Evolutionary conservation across 2,888 invertebrate genomes (phyloP).

Genomic region (Metopia argyrocephala): DNA sequence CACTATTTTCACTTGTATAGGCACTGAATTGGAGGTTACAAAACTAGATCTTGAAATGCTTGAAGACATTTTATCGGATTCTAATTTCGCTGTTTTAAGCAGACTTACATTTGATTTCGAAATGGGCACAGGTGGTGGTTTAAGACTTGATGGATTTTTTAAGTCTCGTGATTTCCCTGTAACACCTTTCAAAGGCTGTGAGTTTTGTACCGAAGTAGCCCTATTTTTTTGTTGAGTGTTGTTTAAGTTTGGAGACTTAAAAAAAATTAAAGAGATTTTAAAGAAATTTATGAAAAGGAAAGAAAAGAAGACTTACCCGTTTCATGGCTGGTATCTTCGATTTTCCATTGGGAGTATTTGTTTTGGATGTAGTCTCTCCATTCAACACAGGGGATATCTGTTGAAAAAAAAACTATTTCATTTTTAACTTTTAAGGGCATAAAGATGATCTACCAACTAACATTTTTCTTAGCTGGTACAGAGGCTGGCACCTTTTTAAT

Average conservation of each 20-base stretch:
- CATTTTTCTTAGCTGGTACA: neutral
- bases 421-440: neutral
- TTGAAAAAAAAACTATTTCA: neutral
- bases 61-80: neutral
- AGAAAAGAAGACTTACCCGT: slow-evolving; percentile 32
- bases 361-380: neutral
- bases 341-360: neutral
- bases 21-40: neutral
- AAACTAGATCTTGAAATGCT: neutral
- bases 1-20: neutral
- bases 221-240: neutral
- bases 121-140: neutral
- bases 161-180: neutral
- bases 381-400: neutral
- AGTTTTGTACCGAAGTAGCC: neutral
- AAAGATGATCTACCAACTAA: neutral
- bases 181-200: neutral
- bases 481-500: neutral
- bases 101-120: neutral
- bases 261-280: neutral
- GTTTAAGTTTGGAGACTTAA: neutral
- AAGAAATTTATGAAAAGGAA: neutral
- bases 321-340: slow-evolving; percentile 58
- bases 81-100: neutral
- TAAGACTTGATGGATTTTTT: neutral